A percentile compares a stretch with the other conserved stretches of the same genome.
Evolutionary conservation across 2,797 vertebrate species (phyloP).

Genomic region (Botia almorhae): DNA sequence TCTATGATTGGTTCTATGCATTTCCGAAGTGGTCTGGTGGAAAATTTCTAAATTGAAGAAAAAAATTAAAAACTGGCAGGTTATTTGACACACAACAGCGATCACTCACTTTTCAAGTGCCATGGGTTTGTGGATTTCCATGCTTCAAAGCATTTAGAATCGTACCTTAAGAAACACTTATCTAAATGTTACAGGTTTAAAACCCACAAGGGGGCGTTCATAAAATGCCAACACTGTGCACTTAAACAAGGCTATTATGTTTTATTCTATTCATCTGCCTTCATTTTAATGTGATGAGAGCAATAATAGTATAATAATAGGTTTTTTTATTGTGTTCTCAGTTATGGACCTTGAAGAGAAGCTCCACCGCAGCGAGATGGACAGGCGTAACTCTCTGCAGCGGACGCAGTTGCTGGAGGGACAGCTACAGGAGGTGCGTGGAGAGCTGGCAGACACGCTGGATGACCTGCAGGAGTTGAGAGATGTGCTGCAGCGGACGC

Average conservation of each 20-base stretch:
- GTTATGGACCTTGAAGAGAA: constrained; percentile 86
- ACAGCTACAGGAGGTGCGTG: constrained; percentile 77
- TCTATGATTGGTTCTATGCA: no score
- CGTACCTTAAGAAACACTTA: neutral
- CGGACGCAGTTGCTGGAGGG: constrained; percentile 77
- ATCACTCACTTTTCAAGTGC: no score
- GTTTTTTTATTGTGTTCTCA: constrained; percentile 56
- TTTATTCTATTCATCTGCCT: neutral
- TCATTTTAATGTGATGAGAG: neutral
- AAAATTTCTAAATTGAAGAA: no score
- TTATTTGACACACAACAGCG: no score
- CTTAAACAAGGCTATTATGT: neutral
- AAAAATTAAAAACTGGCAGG: no score
- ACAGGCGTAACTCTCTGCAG: constrained; percentile 74
- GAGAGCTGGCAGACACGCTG: constrained; percentile 78
- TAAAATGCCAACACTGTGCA: neutral
- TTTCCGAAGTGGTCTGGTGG: no score
- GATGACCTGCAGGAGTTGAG: constrained; percentile 81
- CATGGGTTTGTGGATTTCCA: no score
- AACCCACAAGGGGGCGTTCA: neutral
- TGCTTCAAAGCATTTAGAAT: neutral
- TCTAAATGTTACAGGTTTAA: neutral
- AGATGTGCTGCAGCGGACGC: constrained; percentile 83
- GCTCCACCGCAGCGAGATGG: constrained; percentile 80
- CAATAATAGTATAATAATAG: neutral